These are phyloP conservation scores for Ceryle rudis DNA, from an alignment of 2,797 vertebrate species.

Conservation along the genomic window DNA sequence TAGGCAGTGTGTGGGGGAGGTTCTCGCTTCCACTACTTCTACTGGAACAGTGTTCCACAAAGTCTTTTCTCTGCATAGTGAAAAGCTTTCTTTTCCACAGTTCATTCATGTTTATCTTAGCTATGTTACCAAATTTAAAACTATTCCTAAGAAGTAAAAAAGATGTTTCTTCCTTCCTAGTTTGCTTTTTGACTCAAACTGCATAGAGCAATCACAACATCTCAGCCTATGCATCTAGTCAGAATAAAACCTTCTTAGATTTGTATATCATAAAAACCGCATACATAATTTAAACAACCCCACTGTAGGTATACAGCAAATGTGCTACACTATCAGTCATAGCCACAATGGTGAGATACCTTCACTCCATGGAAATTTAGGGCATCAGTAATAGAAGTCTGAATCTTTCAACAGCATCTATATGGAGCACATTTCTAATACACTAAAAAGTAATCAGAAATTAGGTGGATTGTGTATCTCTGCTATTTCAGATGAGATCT, in stretches of 20 bases:
- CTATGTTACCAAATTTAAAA: not conserved
- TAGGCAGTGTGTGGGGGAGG: not conserved
- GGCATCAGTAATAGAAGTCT: not conserved
- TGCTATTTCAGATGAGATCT: not conserved
- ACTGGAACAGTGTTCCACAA: not conserved
- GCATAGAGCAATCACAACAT: not conserved
- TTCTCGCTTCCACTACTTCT: not conserved
- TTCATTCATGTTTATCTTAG: not conserved
- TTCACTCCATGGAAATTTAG: not conserved
- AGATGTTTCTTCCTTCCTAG: not conserved
- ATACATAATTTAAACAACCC: not conserved
- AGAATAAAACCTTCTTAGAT: not conserved
- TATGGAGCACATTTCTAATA: not conserved
- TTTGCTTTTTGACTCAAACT: not conserved
- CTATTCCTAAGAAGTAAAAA: not conserved
- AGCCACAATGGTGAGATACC: not conserved
- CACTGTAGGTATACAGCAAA: not conserved
- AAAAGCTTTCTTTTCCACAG: not conserved
- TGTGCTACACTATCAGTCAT: not conserved
- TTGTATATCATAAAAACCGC: not conserved
- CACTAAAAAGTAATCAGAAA: not conserved
- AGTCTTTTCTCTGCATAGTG: not conserved
- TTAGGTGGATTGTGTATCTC: rapidly evolving
- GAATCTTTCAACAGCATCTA: not conserved
- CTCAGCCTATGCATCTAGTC: not conserved